A percentile compares a stretch with the other conserved stretches of the same genome.
These are phyloP conservation scores for Trichopria drosophilae DNA, from an alignment of 2,888 invertebrate genomes.

Conservation along the genomic window DNA sequence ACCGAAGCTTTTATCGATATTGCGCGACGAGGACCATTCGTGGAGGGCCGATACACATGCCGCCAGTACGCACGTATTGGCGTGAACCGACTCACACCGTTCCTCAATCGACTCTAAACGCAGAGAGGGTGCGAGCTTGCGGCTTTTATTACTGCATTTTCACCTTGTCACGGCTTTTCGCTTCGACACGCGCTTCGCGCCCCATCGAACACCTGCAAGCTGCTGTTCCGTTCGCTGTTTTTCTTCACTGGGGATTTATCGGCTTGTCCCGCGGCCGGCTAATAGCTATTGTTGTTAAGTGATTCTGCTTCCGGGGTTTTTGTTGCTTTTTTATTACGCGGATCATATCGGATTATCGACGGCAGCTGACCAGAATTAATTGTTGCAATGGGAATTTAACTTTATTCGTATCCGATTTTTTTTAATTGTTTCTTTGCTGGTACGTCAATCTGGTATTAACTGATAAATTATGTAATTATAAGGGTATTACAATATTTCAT, in stretches of 20 bases:
- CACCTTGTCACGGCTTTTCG: slow-evolving; percentile 56
- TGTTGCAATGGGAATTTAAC: too few species aligned
- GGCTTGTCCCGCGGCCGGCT: too few species aligned
- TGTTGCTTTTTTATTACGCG: neutral
- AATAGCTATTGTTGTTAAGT: too few species aligned
- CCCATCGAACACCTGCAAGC: slow-evolving; percentile 46
- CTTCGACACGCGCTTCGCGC: slow-evolving; percentile 52
- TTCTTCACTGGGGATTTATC: too few species aligned
- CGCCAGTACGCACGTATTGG: slow-evolving; percentile 30
- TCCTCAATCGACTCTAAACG: slow-evolving; percentile 32
- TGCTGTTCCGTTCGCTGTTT: slow-evolving; percentile 17
- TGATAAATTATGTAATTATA: too few species aligned
- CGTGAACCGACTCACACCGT: slow-evolving; percentile 19
- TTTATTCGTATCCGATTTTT: too few species aligned
- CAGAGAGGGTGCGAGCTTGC: slow-evolving; percentile 41
- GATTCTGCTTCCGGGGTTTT: too few species aligned
- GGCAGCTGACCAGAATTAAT: slow-evolving; percentile 17
- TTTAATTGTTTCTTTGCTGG: too few species aligned
- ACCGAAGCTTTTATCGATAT: slow-evolving; percentile 57
- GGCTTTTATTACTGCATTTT: slow-evolving; percentile 59
- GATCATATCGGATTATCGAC: slow-evolving; percentile 21
- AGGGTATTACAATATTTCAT: too few species aligned
- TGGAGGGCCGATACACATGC: slow-evolving; percentile 10
- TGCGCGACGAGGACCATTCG: slow-evolving; percentile 42
- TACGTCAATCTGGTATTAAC: too few species aligned